phyloP scores from a whole-genome alignment of 2,113 vertebrate species.

The Clinocottus analis region DNA sequence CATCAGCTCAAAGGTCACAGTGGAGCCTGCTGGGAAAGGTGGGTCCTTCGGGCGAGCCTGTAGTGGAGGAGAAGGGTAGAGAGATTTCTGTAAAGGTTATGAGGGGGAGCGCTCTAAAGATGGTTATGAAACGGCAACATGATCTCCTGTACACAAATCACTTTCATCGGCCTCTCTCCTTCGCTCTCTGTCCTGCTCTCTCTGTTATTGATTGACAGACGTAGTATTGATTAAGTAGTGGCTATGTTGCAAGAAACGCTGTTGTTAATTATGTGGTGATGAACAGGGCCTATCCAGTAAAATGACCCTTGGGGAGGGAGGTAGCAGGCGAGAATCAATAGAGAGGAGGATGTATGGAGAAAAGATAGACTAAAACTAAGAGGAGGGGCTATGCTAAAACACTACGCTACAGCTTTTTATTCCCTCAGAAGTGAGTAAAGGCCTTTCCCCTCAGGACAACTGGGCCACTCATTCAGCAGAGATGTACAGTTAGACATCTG shows the following conservation, averaged over 20 bases:
- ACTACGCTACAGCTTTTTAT: constrained; percentile 33
- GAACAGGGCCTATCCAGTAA: constrained; percentile 82
- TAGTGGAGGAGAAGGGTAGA: constrained; percentile 47
- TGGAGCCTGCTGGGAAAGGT: constrained; percentile 98
- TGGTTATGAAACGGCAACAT: constrained; percentile 31
- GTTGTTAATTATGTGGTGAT: constrained; percentile 85
- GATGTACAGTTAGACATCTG: constrained; percentile 26
- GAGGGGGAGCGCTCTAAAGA: constrained; percentile 35
- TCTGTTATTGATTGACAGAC: constrained; percentile 78
- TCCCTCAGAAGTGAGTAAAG: constrained; percentile 45
- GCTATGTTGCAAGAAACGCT: constrained; percentile 69
- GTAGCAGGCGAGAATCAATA: constrained; percentile 77
- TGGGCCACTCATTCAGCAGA: constrained; percentile 34
- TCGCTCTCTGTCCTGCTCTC: constrained; percentile 40
- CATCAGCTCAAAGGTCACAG: constrained; percentile 96
- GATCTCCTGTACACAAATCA: constrained; percentile 33
- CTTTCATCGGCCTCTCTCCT: constrained; percentile 47
- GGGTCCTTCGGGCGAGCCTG: constrained; percentile 50
- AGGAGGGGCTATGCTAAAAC: constrained; percentile 53
- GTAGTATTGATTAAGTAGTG: constrained; percentile 75
- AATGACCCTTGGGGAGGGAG: constrained; percentile 77
- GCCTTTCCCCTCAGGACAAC: constrained; percentile 35
- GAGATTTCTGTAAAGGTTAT: constrained; percentile 68
- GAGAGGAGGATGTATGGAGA: constrained; percentile 74
- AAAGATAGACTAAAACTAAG: constrained; percentile 68